Base-by-base conservation (phyloP, 2,113 vertebrate species). In the Sturnira hondurensis region DNA sequence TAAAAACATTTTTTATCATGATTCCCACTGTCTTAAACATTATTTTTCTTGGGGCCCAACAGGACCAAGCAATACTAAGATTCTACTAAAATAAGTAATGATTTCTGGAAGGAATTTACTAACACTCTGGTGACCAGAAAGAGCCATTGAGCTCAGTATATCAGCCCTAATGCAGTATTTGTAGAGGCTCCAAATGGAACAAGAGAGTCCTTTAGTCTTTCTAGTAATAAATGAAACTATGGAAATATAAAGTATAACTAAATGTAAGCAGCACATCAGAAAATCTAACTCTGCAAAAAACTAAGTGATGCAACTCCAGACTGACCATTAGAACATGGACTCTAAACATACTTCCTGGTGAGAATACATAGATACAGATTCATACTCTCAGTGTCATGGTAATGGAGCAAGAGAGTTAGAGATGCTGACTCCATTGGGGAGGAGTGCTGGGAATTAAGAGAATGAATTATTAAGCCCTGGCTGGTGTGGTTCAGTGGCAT, bases 41-140 rank as follows among this genome's bases (percentile, higher is more conserved):
- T 88, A 96, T 92, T 95, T 89, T 67, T 61, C 74, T 82, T 71
- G 83, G 22, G 36, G 58, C 3, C 86, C 63, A 89, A 58, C 15
- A 74, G 67, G 61, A 36, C 33, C 24, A 6, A 94, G 24, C 6
- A n/a, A 92, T 58, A 76, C 36, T 58, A 78, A 94, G 54, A 91
- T 73, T 78, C 43, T 65, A 78, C n/a, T 45, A 84, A 26, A 68
- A 26, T 67, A 87, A 71, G 82, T 45, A 76, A 76, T 65, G 36
- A 87, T 78, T 90, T 87, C 41, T 54, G 54, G 63, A 77, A 74
- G 77, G 31, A 65, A 87, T 87, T 89, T 71, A 58, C 52, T 58
- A 50, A 73, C 16, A 84, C 58, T 45, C 45, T 41, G 31, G 63
- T 61, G 45, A 87, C 9, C 78, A 89, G 83, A 58, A 80, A 71